A percentile compares a stretch with the other conserved stretches of the same genome.
Conservation (phyloP, 2,113 vertebrate genomes). For the Gyps fulvus region DNA sequence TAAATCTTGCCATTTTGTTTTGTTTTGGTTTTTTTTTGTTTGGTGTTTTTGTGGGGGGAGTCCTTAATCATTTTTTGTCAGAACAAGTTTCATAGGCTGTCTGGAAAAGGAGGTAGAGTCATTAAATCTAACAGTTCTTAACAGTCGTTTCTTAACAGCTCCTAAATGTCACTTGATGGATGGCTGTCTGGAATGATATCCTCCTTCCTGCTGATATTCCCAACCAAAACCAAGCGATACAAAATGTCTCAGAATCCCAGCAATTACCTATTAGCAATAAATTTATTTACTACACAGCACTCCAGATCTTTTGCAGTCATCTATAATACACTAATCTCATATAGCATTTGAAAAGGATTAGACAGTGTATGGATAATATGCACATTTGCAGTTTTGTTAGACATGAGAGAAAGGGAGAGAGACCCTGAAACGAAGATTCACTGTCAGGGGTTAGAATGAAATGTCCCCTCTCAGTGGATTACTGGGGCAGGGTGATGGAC, state of each 20-base stretch:
- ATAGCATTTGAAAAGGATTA: neutral
- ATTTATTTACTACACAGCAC: neutral
- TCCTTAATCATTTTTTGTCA: neutral
- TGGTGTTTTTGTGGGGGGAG: accelerated
- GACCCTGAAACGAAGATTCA: neutral
- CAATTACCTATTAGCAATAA: neutral
- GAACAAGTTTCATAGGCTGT: neutral
- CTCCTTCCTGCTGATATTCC: neutral
- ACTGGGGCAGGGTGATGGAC: neutral
- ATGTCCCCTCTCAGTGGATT: neutral
- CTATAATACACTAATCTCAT: neutral
- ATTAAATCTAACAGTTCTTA: neutral
- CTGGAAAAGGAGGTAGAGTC: neutral
- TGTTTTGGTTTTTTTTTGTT: neutral
- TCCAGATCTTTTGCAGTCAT: neutral
- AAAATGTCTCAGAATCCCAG: neutral
- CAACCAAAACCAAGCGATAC: neutral
- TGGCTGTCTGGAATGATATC: neutral
- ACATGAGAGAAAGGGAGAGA: neutral
- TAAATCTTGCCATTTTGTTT: neutral
- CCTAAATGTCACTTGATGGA: neutral
- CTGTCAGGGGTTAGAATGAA: neutral
- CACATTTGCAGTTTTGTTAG: neutral
- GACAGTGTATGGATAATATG: neutral
- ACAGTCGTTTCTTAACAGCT: neutral